phyloP scores from a whole-genome alignment of 53 echinoderm and acorn worm genomes.

The Holothuria scabra region DNA sequence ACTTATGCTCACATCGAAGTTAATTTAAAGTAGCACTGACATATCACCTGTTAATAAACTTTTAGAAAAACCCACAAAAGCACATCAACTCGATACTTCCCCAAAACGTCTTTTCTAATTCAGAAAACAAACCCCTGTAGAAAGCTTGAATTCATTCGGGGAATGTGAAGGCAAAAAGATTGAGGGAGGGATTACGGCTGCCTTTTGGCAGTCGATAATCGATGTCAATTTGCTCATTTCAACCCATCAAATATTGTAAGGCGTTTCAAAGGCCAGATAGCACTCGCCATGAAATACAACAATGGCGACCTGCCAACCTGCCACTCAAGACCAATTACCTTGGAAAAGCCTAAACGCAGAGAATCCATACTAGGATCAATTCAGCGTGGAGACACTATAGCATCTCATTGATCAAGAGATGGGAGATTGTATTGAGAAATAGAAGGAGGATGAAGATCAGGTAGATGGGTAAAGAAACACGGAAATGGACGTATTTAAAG shows the following conservation, averaged over 20 bases:
- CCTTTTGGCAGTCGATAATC: constrained; percentile 26
- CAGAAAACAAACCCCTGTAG: constrained; percentile 8
- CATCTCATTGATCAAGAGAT: constrained; percentile 10
- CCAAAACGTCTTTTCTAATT: constrained; percentile 6
- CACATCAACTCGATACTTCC: constrained; percentile 35
- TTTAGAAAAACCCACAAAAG: neutral
- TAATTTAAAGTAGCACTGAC: constrained; percentile 17
- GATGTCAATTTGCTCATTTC: constrained; percentile 36
- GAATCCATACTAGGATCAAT: constrained; percentile 9
- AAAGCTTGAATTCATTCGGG: constrained; percentile 28
- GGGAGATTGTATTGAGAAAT: too few relatives aligned
- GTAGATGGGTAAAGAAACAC: neutral
- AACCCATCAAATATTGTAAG: constrained; percentile 26
- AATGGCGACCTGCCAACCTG: constrained; percentile 18
- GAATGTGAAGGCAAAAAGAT: too few relatives aligned
- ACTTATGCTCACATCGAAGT: neutral
- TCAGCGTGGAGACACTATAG: neutral
- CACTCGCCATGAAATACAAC: neutral
- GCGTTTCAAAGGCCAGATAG: constrained; percentile 1
- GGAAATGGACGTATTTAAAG: constrained; percentile 1
- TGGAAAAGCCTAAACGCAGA: constrained; percentile 8
- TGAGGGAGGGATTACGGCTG: neutral
- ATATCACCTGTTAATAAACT: constrained; percentile 13
- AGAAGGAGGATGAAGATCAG: neutral
- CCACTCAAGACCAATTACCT: constrained; percentile 7